Evolutionary conservation across 2,888 invertebrate species (phyloP), one percentile per base, ranked within the genome.

Genomic region (Pachycephus smyrnensis): DNA sequence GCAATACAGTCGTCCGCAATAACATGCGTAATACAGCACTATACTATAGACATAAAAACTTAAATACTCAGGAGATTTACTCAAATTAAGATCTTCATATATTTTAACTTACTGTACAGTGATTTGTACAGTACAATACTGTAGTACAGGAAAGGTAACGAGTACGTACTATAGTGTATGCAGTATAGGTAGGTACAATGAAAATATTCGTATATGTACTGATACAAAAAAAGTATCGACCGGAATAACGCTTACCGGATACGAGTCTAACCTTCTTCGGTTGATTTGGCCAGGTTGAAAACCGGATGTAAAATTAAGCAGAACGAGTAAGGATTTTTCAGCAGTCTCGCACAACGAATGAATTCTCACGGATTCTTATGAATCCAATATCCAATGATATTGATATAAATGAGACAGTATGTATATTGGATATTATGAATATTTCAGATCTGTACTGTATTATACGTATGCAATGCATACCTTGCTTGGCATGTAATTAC

Each of bases 1-100:
- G 89, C 90, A 91, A 90, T 91, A 91, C 90, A 91, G 88, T 91
- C 90, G 91, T 91, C 90, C 90, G 89, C 89, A 90, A 90, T 90
- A 90, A 89, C 87, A 32, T 75, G 23, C 23, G 23, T 55, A 55
- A 9, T 55, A 23, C 15, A 23, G 6, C 15, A 2, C 15, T 23
- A 55, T 55, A 23, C 12, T 23, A 55, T 55, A 23, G 23, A 55
- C 35, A 35, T 35, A 37, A 37, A 2, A 23, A 1, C 9, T 9
- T 9, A 55, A 23, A 23, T 55, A 2, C 23, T 23, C 23, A 23
- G 23, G 9, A 55, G 6, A 55, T 55, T 55, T 55, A 15, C 15
- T 23, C 23, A 23, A 9, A 23, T 55, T 23, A 55, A 55, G 23
- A 23, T 55, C 23, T 55, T 9, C 55, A 55, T 55, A 15, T 55